Conservation (phyloP, 2,113 vertebrate species). For the Oryzias melastigma region DNA sequence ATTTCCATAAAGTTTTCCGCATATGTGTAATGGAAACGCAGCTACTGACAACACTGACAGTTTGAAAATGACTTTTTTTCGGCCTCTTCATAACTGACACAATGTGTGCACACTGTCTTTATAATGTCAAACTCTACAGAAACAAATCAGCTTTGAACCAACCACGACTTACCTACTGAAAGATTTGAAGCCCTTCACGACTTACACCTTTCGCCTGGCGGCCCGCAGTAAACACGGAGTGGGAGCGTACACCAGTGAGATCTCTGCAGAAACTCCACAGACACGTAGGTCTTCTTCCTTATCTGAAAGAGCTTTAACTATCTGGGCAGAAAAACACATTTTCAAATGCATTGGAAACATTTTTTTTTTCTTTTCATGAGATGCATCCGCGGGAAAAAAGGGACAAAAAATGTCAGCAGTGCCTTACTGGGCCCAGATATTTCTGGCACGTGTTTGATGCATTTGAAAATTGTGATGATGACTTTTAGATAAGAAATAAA, state of each 20-base stretch:
- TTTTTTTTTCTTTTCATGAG: constrained; percentile 1
- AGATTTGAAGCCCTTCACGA: constrained; percentile 93
- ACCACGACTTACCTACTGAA: constrained; percentile 90
- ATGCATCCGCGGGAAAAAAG: constrained; percentile 19
- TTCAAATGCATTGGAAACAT: constrained; percentile 66
- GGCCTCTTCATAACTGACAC: too few relatives aligned
- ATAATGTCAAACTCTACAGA: constrained; percentile 70
- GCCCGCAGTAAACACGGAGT: constrained; percentile 93
- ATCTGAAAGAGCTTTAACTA: constrained; percentile 38
- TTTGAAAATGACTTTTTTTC: too few relatives aligned
- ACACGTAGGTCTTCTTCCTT: constrained; percentile 97
- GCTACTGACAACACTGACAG: too few relatives aligned
- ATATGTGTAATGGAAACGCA: too few relatives aligned
- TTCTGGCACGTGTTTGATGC: constrained; percentile 29
- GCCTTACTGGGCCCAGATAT: constrained; percentile 24
- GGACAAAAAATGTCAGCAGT: constrained; percentile 30
- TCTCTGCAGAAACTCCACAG: constrained; percentile 95
- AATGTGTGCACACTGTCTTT: background rate
- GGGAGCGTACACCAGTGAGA: constrained; percentile 94
- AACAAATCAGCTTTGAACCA: constrained; percentile 90
- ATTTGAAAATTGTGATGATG: constrained; percentile 71
- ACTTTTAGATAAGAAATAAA: constrained; percentile 28
- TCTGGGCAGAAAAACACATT: constrained; percentile 49
- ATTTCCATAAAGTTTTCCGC: too few relatives aligned
- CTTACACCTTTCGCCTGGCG: constrained; percentile 93